These are phyloP conservation scores for Sesamia inferens DNA, from an alignment of 2,888 invertebrate species.

Conservation along the genomic window DNA sequence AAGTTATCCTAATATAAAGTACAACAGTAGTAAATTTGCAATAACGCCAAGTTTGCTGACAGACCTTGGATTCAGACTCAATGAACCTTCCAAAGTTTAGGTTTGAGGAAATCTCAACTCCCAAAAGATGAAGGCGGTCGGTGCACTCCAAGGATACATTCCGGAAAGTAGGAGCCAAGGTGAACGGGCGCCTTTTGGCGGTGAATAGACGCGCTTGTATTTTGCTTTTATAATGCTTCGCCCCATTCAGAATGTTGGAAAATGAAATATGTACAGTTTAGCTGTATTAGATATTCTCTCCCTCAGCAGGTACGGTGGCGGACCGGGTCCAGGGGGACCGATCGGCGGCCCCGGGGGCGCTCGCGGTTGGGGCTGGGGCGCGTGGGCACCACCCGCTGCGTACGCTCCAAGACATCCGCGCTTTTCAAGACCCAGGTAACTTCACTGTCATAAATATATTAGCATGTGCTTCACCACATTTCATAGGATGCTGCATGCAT, in stretches of 20 bases:
- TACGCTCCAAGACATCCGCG: conserved; percentile 85
- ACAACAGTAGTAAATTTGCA: too few species aligned
- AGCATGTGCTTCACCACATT: conserved; percentile 9
- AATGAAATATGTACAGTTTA: not conserved
- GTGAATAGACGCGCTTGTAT: too few species aligned
- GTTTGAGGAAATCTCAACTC: too few species aligned
- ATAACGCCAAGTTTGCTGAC: too few species aligned
- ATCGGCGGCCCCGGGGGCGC: conserved; percentile 68
- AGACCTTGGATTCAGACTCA: too few species aligned
- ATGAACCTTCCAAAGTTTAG: too few species aligned
- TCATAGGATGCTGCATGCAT: not conserved
- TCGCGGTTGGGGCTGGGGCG: conserved; percentile 85
- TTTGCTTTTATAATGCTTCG: too few species aligned
- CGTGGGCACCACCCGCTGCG: conserved; percentile 86
- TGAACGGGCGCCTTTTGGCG: too few species aligned
- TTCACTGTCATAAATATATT: not conserved
- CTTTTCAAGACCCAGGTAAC: conserved; percentile 85
- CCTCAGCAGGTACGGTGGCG: conserved; percentile 74
- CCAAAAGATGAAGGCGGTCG: too few species aligned
- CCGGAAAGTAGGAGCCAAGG: too few species aligned
- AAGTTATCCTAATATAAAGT: too few species aligned
- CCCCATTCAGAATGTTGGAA: not conserved
- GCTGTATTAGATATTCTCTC: conserved; percentile 16
- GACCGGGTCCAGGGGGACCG: conserved; percentile 60
- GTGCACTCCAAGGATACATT: too few species aligned